Base-by-base conservation (phyloP, 1,140 invertebrate genomes). In the Wasmannia auropunctata region DNA sequence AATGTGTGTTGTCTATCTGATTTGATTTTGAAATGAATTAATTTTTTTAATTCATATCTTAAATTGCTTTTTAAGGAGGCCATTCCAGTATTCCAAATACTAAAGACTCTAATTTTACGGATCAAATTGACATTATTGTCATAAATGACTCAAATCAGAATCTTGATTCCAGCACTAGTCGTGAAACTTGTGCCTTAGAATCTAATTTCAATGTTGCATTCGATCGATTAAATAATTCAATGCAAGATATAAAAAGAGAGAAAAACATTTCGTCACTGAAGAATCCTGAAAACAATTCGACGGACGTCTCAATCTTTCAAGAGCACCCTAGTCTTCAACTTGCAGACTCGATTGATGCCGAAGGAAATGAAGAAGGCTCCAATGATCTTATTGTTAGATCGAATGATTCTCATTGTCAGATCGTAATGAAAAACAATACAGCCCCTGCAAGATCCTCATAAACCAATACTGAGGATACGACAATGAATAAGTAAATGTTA, bases 31-130 rank as follows among this genome's bases (percentile, higher is more conserved):
- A 67, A 67, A 67, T 67, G 2, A 67, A 67, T 67, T 67, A 16
- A 43, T 67, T 67, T 67, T n/a, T 46, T 67, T 14, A 43, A 67
- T 67, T 67, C 6, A 10, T 67, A 67, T 43, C 43, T 67, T 40
- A 67, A 43, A 43, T 67, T 65, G 63, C 37, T 65, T 43, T 67
- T 43, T 4, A 67, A 40, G 37, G 63, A 67, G n/a, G 37, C 1
- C 8, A 11, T 22, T n/a, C n/a, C n/a, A n/a, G n/a, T n/a, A n/a
- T n/a, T n/a, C n/a, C n/a, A n/a, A 67, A 43, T 43, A 43, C 37
- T 22, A 14, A n/a, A 46, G 63, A 43, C n/a, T 67, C 37, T 16
- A 67, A 40, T 67, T 40, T n/a, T 67, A 67, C n/a, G 8, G 63
- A 67, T 25, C 3, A 43, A 43, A 67, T 67, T 37, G 37, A 37